Conservation (phyloP, 1,140 invertebrate species). For the Coenobita brevimanus region DNA sequence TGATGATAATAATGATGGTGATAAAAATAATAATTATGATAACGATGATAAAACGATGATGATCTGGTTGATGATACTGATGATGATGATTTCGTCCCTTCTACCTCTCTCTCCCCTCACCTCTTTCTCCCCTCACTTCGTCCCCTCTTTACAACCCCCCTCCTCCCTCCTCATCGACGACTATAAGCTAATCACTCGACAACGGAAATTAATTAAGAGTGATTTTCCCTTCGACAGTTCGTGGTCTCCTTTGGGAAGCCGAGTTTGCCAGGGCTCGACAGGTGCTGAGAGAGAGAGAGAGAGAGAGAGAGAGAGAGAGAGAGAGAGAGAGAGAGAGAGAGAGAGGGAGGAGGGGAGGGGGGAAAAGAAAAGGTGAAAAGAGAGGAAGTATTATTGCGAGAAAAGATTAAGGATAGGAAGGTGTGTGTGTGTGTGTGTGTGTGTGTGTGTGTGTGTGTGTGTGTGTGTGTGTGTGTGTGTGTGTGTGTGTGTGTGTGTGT, state of each 20-base stretch:
- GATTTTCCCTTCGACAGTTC: not conserved
- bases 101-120: not conserved
- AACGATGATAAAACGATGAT: not conserved
- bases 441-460: not conserved
- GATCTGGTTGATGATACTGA: not conserved
- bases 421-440: not conserved
- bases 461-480: constrained; percentile 21
- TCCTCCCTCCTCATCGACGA: not conserved
- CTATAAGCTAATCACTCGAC: not conserved
- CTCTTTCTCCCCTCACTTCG: not conserved
- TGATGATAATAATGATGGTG: too few species aligned
- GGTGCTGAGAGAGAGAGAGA: too few species aligned
- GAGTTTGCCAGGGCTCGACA: not conserved
- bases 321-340: not conserved
- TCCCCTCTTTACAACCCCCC: not conserved
- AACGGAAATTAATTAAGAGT: constrained; percentile 11
- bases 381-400: not conserved
- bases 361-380: not conserved
- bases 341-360: not conserved
- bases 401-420: not conserved
- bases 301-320: not conserved
- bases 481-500: constrained; percentile 25
- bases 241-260: not conserved
- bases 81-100: not conserved
- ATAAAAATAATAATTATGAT: too few species aligned